Base-by-base conservation (phyloP, 1,140 invertebrate species). In the Colletes gigas region DNA sequence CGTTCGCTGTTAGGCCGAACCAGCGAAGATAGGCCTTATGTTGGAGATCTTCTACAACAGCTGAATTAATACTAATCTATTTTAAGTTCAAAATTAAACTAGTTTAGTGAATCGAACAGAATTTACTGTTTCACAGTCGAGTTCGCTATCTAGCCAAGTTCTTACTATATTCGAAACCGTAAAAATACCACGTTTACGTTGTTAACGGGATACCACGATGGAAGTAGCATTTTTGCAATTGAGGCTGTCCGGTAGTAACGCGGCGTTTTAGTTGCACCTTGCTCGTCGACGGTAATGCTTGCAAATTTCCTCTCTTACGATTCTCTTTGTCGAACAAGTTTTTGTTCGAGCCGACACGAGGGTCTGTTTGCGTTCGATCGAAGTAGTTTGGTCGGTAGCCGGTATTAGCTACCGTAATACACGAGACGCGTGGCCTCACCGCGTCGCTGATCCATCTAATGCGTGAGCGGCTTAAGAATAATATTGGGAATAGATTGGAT, bases 401-500 rank as follows among this genome's bases (percentile, higher is more conserved):
- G 30, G 62, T 84, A 84, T 84, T 84, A 80, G 71, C 60, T 66
- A 52, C 59, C 55, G 55, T 83, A 59, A 52, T 83, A 72, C 81
- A 72, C 81, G 81, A 76, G 72, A 83, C 83, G 78, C 78, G 82
- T 55, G 67, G 15, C 15, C 54, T 30, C 62, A 77, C 70, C 77
- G 50, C 81, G 67, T 57, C 74, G 19, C 19, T 60, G 59, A 10
- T 62, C 52, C 47, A 47, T 60, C 78, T 73, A 83, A 68, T 52
- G 66, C 52, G 21, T 65, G 44, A 39, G 60, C 62, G 69, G 76
- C 41, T 77, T 47, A 74, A 68, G 78, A 85, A 85, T 84, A 85
- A 85, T 82, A 85, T 85, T 74, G 59, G 73, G 59, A 66, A 85
- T 73, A 66, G 75, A 75, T 84, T 63, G 82, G 70, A 81, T 73